These are phyloP conservation scores for Cepaea nemoralis DNA, from an alignment of 1,140 invertebrate genomes.

Conservation along the genomic window DNA sequence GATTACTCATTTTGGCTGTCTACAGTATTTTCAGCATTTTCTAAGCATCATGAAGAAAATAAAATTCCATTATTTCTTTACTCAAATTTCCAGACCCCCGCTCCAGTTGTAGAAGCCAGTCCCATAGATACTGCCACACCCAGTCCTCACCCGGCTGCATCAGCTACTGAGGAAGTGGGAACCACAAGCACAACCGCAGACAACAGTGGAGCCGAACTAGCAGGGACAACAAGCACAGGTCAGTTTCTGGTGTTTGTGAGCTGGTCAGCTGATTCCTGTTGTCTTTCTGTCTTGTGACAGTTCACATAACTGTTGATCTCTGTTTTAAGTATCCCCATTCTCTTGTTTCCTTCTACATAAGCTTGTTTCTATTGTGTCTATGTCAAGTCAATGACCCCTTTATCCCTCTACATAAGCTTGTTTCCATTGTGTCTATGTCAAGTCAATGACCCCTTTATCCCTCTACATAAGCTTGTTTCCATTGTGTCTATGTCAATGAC, in stretches of 20 bases:
- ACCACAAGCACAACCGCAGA: constrained; percentile 28
- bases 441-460: too few relatives aligned
- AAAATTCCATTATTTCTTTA: too few relatives aligned
- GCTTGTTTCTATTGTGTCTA: too few relatives aligned
- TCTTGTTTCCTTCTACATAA: too few relatives aligned
- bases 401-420: too few relatives aligned
- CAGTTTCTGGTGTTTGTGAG: neutral
- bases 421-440: neutral
- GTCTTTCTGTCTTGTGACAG: neutral
- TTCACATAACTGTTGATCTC: neutral
- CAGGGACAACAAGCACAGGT: constrained; percentile 34
- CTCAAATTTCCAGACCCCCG: neutral
- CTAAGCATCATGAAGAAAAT: too few relatives aligned
- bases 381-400: too few relatives aligned
- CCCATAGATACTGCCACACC: constrained; percentile 9
- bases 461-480: too few relatives aligned
- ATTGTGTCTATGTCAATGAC: too few relatives aligned
- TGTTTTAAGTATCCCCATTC: neutral
- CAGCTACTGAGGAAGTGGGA: constrained; percentile 3
- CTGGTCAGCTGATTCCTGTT: neutral
- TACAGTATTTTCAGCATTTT: too few relatives aligned
- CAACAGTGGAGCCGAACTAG: constrained; percentile 26
- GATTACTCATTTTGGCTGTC: too few relatives aligned
- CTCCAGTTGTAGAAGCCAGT: neutral
- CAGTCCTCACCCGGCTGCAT: constrained; percentile 1